phyloP scores from a whole-genome alignment of 1,140 invertebrate genomes.

The Chrysomallon squamiferum region DNA sequence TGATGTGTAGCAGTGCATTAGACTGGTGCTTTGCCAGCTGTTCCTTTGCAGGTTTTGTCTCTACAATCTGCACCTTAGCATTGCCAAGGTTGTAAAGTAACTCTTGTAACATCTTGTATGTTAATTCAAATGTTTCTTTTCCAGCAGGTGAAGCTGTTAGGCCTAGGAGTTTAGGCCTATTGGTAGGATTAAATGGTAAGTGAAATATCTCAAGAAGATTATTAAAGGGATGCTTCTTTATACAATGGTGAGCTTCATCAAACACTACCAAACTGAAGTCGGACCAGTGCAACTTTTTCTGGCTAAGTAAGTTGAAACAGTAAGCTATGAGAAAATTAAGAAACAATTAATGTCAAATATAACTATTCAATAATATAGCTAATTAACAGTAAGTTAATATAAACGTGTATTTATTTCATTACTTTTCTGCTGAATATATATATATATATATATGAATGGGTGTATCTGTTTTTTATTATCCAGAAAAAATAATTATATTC shows the following conservation, averaged over 20 bases:
- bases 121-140: conserved; percentile 33
- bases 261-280: conserved; percentile 52
- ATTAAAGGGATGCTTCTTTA: conserved; percentile 51
- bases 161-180: conserved; percentile 47
- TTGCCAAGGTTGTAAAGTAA: conserved; percentile 42
- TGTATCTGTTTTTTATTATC: no score
- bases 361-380: background rate
- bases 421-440: no score
- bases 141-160: conserved; percentile 59
- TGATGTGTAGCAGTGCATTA: conserved; percentile 33
- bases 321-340: conserved; percentile 37
- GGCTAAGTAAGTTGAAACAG: conserved; percentile 44
- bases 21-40: conserved; percentile 37
- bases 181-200: background rate
- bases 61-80: conserved; percentile 36
- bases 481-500: no score
- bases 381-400: background rate
- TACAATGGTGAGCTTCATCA: conserved; percentile 58
- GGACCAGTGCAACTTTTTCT: conserved; percentile 41
- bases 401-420: no score
- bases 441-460: no score
- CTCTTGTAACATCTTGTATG: conserved; percentile 36
- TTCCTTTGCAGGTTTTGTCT: conserved; percentile 20
- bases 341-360: no score
- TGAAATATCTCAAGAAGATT: conserved; percentile 32